Conservation (phyloP, 2,888 invertebrate genomes). For the Chrysotoxum bicinctum region DNA sequence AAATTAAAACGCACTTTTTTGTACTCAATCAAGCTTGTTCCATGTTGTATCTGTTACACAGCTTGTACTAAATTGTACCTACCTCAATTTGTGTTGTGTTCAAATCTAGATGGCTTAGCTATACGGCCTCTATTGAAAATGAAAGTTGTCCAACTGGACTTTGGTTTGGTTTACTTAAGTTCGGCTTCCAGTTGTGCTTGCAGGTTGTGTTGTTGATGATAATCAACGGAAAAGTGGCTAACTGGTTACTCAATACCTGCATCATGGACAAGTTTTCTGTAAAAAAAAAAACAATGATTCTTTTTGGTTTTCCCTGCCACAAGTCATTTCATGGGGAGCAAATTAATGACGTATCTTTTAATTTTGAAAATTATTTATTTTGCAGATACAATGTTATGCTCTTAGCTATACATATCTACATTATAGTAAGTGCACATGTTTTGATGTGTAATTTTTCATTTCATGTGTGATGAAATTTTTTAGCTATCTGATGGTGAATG, state of each 20-base stretch:
- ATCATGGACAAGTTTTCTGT: slow-evolving; percentile 21
- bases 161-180: slow-evolving; percentile 53
- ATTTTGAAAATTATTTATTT: slow-evolving; percentile 3
- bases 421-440: neutral
- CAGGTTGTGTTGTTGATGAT: slow-evolving; percentile 23
- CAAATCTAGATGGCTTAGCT: slow-evolving; percentile 33
- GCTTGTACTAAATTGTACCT: neutral
- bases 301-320: neutral
- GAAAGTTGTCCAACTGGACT: slow-evolving; percentile 68
- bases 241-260: slow-evolving; percentile 47
- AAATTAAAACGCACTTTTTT: slow-evolving; percentile 46
- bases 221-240: slow-evolving; percentile 39
- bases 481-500: neutral
- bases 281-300: neutral
- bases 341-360: neutral
- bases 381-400: neutral
- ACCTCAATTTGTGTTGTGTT: slow-evolving; percentile 26
- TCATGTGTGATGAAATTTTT: slow-evolving; percentile 45
- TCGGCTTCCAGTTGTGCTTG: slow-evolving; percentile 19
- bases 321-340: neutral
- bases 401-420: neutral
- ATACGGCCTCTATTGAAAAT: slow-evolving; percentile 63
- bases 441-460: slow-evolving; percentile 33
- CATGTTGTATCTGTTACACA: neutral
- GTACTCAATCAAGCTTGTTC: slow-evolving; percentile 20